These are phyloP conservation scores for Hetaerina americana DNA, from an alignment of 1,140 invertebrate species.

Conservation along the genomic window DNA sequence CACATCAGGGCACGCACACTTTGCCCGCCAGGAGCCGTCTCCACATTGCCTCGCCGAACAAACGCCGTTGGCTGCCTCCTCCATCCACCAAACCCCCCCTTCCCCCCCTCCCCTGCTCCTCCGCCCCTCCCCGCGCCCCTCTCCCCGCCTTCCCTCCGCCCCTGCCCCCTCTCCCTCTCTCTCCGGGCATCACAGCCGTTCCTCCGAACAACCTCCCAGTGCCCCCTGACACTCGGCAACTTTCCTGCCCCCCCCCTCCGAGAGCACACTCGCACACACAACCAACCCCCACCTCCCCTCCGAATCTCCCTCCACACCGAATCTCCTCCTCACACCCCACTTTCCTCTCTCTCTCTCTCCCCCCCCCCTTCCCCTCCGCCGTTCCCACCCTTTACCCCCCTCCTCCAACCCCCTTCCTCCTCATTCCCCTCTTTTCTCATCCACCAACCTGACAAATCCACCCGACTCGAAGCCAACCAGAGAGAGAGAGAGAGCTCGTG, in stretches of 20 bases:
- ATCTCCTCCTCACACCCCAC: too few species aligned
- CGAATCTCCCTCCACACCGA: too few species aligned
- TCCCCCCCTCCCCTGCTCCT: background rate
- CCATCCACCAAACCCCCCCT: background rate
- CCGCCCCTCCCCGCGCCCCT: background rate
- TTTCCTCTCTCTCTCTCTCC: too few species aligned
- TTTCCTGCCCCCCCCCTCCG: too few species aligned
- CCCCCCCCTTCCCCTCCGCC: background rate
- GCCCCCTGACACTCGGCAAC: background rate
- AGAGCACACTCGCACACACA: too few species aligned
- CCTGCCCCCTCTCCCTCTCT: background rate
- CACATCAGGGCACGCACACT: too few species aligned
- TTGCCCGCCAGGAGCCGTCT: background rate
- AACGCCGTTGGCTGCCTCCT: background rate
- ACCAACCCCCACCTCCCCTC: too few species aligned
- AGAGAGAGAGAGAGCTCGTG: too few species aligned
- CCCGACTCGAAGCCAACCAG: background rate
- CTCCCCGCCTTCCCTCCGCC: background rate
- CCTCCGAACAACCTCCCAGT: background rate
- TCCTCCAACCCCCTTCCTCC: too few species aligned
- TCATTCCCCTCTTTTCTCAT: background rate
- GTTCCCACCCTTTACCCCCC: too few species aligned
- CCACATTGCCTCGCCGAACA: background rate
- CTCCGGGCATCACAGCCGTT: background rate
- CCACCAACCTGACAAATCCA: background rate